phyloP scores from a whole-genome alignment of 2,797 vertebrate genomes.

The Gadopsis marmoratus region DNA sequence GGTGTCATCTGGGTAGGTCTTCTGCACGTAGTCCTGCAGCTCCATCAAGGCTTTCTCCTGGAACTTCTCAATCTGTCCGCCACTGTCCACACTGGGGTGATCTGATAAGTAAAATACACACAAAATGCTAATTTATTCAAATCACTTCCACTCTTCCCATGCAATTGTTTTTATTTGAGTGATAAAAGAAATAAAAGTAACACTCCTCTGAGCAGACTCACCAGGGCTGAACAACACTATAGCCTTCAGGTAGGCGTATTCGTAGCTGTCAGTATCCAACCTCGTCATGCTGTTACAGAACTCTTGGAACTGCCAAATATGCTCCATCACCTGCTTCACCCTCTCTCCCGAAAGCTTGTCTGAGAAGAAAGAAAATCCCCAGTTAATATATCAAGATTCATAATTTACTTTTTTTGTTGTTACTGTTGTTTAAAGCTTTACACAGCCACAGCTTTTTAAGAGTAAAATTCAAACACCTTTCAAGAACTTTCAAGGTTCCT shows the following conservation, averaged over 20 bases:
- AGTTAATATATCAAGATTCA: constrained; percentile 2
- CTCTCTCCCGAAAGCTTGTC: constrained; percentile 96
- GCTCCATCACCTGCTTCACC: constrained; percentile 99
- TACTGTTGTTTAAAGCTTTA: background rate
- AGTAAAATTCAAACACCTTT: too few species aligned
- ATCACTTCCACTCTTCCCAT: background rate
- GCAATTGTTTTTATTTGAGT: background rate
- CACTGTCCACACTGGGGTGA: constrained; percentile 94
- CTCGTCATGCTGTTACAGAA: constrained; percentile 99
- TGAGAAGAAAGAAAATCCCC: constrained; percentile 61
- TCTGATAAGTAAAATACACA: constrained; percentile 82
- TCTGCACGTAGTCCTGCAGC: constrained; percentile 98
- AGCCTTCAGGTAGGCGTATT: constrained; percentile 99
- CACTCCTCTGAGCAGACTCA: constrained; percentile 73
- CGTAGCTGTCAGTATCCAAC: constrained; percentile 95
- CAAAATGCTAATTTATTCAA: background rate
- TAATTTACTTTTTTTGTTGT: background rate
- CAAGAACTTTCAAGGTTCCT: too few species aligned
- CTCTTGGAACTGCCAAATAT: constrained; percentile 99
- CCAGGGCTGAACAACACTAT: constrained; percentile 98
- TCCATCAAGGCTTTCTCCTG: constrained; percentile 99
- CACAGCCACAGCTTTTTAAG: background rate
- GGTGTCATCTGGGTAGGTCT: constrained; percentile 96
- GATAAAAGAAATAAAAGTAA: background rate
- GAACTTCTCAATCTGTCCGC: constrained; percentile 96